These are phyloP conservation scores for Naja naja DNA, from an alignment of 2,113 vertebrate species.

Conservation along the genomic window DNA sequence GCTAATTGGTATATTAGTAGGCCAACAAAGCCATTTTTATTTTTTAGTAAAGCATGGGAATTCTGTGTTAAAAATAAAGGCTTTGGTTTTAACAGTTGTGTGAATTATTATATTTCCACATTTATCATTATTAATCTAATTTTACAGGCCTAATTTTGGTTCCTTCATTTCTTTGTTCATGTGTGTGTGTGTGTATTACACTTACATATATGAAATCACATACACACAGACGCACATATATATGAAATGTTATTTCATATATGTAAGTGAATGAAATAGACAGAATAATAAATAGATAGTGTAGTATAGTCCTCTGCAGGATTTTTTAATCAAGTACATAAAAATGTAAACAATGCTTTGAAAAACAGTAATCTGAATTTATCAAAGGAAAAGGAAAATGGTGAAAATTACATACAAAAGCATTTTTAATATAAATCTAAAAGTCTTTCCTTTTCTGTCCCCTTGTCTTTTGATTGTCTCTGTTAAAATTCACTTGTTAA, in stretches of 20 bases:
- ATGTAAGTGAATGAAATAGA: neutral
- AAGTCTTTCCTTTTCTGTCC: neutral
- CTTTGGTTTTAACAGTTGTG: neutral
- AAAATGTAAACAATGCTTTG: neutral
- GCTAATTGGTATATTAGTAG: neutral
- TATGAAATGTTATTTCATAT: neutral
- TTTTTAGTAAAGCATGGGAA: neutral
- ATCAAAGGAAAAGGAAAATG: neutral
- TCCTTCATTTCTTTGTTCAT: neutral
- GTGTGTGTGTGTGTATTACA: too few relatives aligned
- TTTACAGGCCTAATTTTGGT: neutral
- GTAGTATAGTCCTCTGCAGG: rapidly evolving
- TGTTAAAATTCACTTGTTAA: constrained; percentile 27
- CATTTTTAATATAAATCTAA: neutral
- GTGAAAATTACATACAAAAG: neutral
- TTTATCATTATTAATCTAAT: neutral
- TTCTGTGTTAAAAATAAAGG: neutral
- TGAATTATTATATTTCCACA: neutral
- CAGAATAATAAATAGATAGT: neutral
- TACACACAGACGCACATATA: too few relatives aligned
- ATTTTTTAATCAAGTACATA: neutral
- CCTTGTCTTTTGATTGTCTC: constrained; percentile 9
- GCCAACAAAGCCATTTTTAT: neutral
- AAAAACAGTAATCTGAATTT: neutral
- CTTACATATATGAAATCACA: too few relatives aligned